A percentile compares a stretch with the other conserved stretches of the same genome.
These are phyloP conservation scores for Rhegmatorhina hoffmannsi DNA, from an alignment of 2,113 vertebrate genomes.

Conservation along the genomic window DNA sequence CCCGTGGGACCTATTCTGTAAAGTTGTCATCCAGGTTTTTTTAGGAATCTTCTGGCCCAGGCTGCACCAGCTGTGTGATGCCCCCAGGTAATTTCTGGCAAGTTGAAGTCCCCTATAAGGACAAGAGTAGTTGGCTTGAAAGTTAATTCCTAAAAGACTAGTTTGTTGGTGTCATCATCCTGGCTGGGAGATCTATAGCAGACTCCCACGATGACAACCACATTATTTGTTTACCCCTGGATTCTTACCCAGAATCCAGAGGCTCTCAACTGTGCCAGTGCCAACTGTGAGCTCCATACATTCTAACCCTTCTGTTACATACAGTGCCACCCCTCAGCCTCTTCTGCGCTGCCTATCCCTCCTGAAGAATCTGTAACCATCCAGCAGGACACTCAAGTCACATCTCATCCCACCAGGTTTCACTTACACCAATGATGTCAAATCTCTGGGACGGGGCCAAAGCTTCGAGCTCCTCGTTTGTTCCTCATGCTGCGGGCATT, in stretches of 20 bases:
- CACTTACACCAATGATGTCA: background rate
- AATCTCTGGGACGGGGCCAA: background rate
- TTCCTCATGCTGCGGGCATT: background rate
- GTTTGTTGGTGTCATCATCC: background rate
- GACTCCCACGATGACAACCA: background rate
- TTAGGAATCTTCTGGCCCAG: background rate
- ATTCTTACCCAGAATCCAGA: background rate
- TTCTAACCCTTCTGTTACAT: background rate
- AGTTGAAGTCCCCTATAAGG: background rate
- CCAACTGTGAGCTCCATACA: background rate
- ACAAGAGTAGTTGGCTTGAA: background rate
- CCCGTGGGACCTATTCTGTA: background rate
- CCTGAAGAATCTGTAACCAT: background rate
- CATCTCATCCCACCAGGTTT: background rate
- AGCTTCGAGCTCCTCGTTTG: background rate
- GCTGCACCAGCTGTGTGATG: background rate
- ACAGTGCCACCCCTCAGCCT: background rate
- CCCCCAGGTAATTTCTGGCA: background rate
- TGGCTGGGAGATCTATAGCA: background rate
- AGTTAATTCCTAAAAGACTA: background rate
- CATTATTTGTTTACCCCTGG: background rate
- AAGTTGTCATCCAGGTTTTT: background rate
- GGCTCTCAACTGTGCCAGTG: background rate
- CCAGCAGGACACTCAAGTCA: background rate
- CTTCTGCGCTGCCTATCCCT: background rate